Conservation (phyloP, 2,888 invertebrate genomes). For the Fragum whitleyi region DNA sequence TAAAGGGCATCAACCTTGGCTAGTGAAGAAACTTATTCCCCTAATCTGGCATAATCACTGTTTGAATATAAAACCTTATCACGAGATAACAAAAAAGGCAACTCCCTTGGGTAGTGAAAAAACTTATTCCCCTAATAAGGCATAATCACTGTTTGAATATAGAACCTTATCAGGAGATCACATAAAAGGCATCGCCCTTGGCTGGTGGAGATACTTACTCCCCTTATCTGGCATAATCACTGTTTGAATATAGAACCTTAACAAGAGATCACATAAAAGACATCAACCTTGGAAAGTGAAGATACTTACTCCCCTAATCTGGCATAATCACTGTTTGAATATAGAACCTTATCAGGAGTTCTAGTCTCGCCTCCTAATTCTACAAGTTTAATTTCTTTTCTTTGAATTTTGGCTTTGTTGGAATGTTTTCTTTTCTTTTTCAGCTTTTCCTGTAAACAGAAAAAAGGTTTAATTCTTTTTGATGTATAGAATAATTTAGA, state of each 20-base stretch:
- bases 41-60: slow-evolving; percentile 73
- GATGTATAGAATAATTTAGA: not conserved
- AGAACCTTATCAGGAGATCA: slow-evolving; percentile 58
- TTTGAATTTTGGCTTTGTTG: slow-evolving; percentile 16
- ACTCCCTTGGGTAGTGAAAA: no score
- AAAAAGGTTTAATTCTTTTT: no score
- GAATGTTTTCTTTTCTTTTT: slow-evolving; percentile 24
- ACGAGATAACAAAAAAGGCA: no score
- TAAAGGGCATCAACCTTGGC: no score
- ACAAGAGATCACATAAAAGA: slow-evolving; percentile 50
- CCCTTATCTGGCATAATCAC: slow-evolving; percentile 73
- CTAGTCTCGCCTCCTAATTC: slow-evolving; percentile 15
- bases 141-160: slow-evolving; percentile 68
- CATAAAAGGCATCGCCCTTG: no score
- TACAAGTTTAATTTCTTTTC: not conserved
- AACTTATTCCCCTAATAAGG: slow-evolving; percentile 75
- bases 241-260: slow-evolving; percentile 61
- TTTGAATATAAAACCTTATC: slow-evolving; percentile 61
- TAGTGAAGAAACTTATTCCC: slow-evolving; percentile 76
- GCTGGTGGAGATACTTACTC: slow-evolving; percentile 59
- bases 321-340: slow-evolving; percentile 69
- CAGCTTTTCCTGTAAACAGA: slow-evolving; percentile 40
- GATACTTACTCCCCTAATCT: slow-evolving; percentile 73
- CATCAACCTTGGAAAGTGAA: no score
- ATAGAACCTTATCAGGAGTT: slow-evolving; percentile 58